Conservation (phyloP, 2,888 invertebrate species). For the Sarcophaga variegata region DNA sequence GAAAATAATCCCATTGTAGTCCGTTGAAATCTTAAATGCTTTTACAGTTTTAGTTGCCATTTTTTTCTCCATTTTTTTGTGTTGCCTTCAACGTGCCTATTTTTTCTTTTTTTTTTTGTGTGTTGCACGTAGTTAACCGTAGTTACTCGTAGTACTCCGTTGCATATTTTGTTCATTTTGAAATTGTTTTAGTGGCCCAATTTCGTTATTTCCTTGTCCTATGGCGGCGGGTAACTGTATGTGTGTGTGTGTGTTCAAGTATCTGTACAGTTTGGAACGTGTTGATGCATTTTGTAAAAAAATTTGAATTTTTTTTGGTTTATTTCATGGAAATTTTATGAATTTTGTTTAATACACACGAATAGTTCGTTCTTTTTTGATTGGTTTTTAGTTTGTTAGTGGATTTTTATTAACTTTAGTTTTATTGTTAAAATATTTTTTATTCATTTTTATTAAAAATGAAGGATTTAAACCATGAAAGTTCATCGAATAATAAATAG, state of each 20-base stretch:
- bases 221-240: no score
- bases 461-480: no score
- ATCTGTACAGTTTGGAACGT: not conserved
- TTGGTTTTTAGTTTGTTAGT: no score
- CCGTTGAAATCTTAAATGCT: not conserved
- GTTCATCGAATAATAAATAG: no score
- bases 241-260: no score
- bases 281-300: not conserved
- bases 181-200: conserved; percentile 44
- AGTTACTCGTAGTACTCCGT: conserved; percentile 30
- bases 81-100: not conserved
- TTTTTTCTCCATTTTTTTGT: not conserved
- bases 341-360: not conserved
- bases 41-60: not conserved
- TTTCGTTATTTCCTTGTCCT: conserved; percentile 6
- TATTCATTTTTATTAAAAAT: not conserved
- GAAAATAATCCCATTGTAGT: not conserved
- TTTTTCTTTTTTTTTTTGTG: not conserved
- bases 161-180: conserved; percentile 34
- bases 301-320: not conserved
- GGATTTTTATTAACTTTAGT: no score
- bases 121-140: not conserved
- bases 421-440: no score
- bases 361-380: no score
- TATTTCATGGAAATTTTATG: not conserved